phyloP scores from a whole-genome alignment of 1,140 invertebrate species.

The Planococcus citri region DNA sequence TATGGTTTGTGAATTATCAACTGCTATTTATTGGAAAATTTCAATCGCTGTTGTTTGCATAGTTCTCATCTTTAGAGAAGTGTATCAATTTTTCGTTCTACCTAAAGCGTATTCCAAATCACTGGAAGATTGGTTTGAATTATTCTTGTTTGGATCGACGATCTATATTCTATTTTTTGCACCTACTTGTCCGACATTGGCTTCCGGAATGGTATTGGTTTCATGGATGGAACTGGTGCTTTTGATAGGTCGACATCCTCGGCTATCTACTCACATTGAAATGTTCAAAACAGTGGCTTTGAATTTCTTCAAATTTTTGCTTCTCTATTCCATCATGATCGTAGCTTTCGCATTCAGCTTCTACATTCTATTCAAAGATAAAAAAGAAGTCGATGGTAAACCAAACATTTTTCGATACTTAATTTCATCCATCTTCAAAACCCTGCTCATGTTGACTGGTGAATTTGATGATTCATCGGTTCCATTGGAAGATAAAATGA shows the following conservation, averaged over 20 bases:
- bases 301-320: slow-evolving; percentile 63
- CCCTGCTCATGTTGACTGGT: slow-evolving; percentile 68
- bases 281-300: slow-evolving; percentile 62
- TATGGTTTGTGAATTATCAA: too few species aligned
- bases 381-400: slow-evolving; percentile 38
- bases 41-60: too few species aligned
- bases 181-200: too few species aligned
- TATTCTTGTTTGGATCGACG: slow-evolving; percentile 34
- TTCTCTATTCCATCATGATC: slow-evolving; percentile 64
- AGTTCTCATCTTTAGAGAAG: too few species aligned
- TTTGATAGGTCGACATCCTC: slow-evolving; percentile 56
- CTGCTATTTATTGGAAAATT: too few species aligned
- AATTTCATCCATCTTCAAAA: slow-evolving; percentile 57
- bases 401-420: slow-evolving; percentile 48
- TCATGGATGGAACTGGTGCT: slow-evolving; percentile 60
- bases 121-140: too few species aligned
- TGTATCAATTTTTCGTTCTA: too few species aligned
- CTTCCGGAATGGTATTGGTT: slow-evolving; percentile 55
- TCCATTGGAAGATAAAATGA: slow-evolving; percentile 49
- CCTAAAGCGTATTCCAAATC: too few species aligned
- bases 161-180: slow-evolving; percentile 39
- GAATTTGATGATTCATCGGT: slow-evolving; percentile 66
- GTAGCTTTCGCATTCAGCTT: slow-evolving; percentile 68
- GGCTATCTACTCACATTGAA: slow-evolving; percentile 59
- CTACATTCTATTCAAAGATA: slow-evolving; percentile 51